Evolutionary conservation across 1,140 invertebrate species (phyloP), one percentile per base, ranked within the genome.

Genomic region (Atopsyche davidsoni): DNA sequence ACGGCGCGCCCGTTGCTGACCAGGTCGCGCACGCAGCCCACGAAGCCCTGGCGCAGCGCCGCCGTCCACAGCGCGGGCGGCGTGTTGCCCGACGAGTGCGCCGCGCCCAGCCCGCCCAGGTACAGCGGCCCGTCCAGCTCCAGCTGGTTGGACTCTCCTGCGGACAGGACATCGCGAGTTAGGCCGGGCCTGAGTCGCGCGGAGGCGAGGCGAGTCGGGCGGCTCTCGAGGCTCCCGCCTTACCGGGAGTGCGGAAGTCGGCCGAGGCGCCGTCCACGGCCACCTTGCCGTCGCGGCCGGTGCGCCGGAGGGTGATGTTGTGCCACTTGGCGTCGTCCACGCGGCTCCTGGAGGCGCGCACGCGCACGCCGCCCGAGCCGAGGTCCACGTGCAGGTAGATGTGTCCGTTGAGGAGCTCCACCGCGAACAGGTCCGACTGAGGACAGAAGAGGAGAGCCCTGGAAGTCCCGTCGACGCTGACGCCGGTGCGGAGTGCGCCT

Each of bases 251-350:
- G 47, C 82, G 85, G 65, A 96, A 97, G 61, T 95, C 89, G n/a
- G 86, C 86, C 52, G 85, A 85, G 14, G 86, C 79, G 1, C 85
- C 86, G 67, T 97, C 94, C 1, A 98, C 89, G 10, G 84, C 87
- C n/a, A 97, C 85, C 52, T 83, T 79, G 3, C 93, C 92, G 31
- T 87, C 85, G 57, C 85, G 76, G 11, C 86, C 87, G 49, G 82
- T 85, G 48, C 90, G 73, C 48, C 86, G 76, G 49, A 97, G 67
- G 6, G 83, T 78, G 1, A 97, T 84, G 60, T 91, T 85, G 64
- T 98, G 96, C 89, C 92, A 95, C 21, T 81, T 78, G 0, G 89
- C 89, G 61, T 98, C 93, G 65, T 94, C 89, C 0, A 98, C 82
- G 28, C 86, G 74, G 36, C 84, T 70, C 32, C 85, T 76, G 0